Evolutionary conservation across 2,888 invertebrate species (phyloP), one percentile per base, ranked within the genome.

Genomic region (Thymelicus sylvestris): DNA sequence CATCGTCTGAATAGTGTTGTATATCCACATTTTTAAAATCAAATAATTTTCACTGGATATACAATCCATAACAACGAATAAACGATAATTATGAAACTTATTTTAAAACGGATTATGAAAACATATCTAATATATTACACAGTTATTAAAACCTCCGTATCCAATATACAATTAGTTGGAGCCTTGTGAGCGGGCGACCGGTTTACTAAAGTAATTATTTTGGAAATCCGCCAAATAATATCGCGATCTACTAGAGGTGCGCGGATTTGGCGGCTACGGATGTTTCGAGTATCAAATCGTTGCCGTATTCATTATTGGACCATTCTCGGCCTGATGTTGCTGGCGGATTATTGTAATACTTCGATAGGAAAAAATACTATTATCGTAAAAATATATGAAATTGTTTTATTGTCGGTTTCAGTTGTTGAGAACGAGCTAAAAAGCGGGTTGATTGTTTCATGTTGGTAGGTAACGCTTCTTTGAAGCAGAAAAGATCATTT

Each of bases 171-270:
- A 47, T 75, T 67, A 74, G 10, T 19, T 59, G 67, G 67, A 65
- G 73, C 74, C 73, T 72, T 62, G 61, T 67, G 75, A 47, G 69
- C 80, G 81, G 81, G 79, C 81, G 81, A 81, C 82, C 83, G 86
- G 86, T 86, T 87, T 88, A 87, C 85, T 90, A 87, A 90, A 91
- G 91, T 92, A 91, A 91, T 92, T 91, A 92, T 91, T 89, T 90
- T 92, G 92, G 91, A 87, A 79, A 81, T 76, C 79, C 77, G 91
- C 92, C 92, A 92, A 91, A 90, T 89, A 89, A 89, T 86, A 89
- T 84, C 84, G 81, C 82, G 81, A 81, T 82, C 83, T 82, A 41
- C 8, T 74, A 74, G 83, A 85, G 85, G 85, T 85, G 84, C 82
- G 80, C 74, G 79, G 84, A 86, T 86, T 89, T 89, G 88, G 89